These are phyloP conservation scores for Melanostoma mellinum DNA, from an alignment of 2,888 invertebrate species.

Conservation along the genomic window DNA sequence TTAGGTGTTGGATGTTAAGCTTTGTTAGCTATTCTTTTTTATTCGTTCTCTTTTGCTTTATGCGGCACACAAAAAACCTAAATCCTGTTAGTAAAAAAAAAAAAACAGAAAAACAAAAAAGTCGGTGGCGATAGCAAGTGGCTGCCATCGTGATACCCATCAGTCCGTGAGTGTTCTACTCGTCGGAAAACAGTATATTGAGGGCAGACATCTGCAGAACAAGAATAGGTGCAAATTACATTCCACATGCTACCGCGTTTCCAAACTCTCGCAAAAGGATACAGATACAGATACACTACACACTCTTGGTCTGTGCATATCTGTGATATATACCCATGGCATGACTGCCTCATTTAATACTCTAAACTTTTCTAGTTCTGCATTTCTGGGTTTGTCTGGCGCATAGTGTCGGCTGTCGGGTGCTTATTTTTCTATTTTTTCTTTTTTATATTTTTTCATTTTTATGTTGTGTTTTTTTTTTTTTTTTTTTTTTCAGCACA, in stretches of 20 bases:
- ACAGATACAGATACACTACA: conserved; percentile 29
- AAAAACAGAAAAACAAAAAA: conserved; percentile 32
- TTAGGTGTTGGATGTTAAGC: conserved; percentile 67
- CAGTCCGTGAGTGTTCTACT: conserved; percentile 63
- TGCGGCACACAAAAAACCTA: conserved; percentile 38
- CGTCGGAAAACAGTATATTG: conserved; percentile 55
- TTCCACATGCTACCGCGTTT: conserved; percentile 71
- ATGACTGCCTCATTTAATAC: conserved; percentile 65
- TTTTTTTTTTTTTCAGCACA: conserved; percentile 28
- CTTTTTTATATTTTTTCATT: conserved; percentile 2
- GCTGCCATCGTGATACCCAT: conserved; percentile 66
- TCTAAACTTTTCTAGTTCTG: conserved; percentile 68
- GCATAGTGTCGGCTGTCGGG: conserved; percentile 52
- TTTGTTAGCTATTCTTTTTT: conserved; percentile 36
- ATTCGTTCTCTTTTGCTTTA: not conserved
- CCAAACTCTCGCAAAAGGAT: conserved; percentile 54
- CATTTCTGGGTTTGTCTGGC: conserved; percentile 65
- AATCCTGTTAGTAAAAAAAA: conserved; percentile 21
- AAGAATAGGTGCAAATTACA: conserved; percentile 72
- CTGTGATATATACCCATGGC: conserved; percentile 43
- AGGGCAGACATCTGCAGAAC: conserved; percentile 70
- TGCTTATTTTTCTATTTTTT: not conserved
- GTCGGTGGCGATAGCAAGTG: conserved; percentile 51
- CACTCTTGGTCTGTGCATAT: conserved; percentile 17
- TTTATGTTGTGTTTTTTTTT: conserved; percentile 8